These are phyloP conservation scores for Acrocera orbiculus DNA, from an alignment of 2,888 invertebrate genomes.

Conservation along the genomic window DNA sequence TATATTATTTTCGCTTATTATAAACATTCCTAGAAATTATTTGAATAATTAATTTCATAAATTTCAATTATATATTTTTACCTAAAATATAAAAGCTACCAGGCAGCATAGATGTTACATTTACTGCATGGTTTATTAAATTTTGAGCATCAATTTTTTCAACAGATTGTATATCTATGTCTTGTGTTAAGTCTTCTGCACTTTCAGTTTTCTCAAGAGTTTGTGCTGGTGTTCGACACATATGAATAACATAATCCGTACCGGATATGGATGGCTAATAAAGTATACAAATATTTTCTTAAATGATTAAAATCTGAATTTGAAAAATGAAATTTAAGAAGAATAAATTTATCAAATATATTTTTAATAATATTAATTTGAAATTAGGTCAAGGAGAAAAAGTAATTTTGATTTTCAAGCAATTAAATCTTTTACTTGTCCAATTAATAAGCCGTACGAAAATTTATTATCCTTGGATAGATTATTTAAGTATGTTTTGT, in stretches of 20 bases:
- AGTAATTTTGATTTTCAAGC: background rate
- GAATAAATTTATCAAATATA: no score
- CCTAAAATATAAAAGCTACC: constrained; percentile 78
- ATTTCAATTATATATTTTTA: constrained; percentile 10
- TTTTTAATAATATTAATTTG: no score
- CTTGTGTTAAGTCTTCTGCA: no score
- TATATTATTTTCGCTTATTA: constrained; percentile 45
- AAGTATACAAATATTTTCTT: no score
- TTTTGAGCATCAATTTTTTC: background rate
- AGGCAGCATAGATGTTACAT: constrained; percentile 76
- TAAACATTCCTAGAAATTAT: constrained; percentile 45
- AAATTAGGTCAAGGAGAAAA: no score
- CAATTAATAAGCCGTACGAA: constrained; percentile 57
- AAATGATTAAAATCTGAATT: no score
- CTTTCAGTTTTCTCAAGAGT: no score
- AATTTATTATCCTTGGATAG: constrained; percentile 46
- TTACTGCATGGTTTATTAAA: constrained; percentile 67
- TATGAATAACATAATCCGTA: constrained; percentile 58
- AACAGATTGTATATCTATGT: no score
- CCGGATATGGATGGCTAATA: constrained; percentile 34
- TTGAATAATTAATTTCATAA: background rate
- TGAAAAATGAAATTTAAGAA: no score
- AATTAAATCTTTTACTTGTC: constrained; percentile 42
- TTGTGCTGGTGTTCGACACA: no score
- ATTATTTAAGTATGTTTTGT: no score